A percentile compares a stretch with the other conserved stretches of the same genome.
phyloP scores from a whole-genome alignment of 2,888 invertebrate genomes.

The Monopis laevigella region DNA sequence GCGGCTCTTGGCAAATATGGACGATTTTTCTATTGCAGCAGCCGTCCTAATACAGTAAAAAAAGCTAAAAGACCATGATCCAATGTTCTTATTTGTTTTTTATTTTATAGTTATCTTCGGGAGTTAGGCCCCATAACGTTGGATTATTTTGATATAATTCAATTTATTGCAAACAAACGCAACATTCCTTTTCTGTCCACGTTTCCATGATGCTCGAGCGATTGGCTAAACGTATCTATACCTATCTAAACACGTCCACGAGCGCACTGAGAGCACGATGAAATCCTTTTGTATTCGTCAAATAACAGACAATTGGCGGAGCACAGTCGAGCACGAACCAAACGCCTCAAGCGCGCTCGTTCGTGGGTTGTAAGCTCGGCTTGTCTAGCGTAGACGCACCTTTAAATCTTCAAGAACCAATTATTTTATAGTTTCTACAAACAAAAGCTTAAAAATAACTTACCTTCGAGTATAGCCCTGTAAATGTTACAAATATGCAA shows the following conservation, averaged over 20 bases:
- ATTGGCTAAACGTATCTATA: constrained; percentile 4
- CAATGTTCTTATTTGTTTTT: constrained; percentile 2
- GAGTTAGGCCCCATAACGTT: too few species aligned
- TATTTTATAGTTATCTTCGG: too few species aligned
- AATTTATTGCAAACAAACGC: neutral
- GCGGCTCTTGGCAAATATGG: constrained; percentile 11
- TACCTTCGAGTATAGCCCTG: too few species aligned
- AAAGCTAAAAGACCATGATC: constrained; percentile 4
- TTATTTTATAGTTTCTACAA: too few species aligned
- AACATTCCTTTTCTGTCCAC: neutral
- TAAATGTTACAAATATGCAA: too few species aligned
- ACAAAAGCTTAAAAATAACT: too few species aligned
- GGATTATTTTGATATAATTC: too few species aligned
- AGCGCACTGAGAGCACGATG: constrained; percentile 14
- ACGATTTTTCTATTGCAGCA: constrained; percentile 5
- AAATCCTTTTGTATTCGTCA: constrained; percentile 13
- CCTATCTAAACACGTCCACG: constrained; percentile 12
- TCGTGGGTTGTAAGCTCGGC: constrained; percentile 11
- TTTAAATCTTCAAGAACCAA: neutral
- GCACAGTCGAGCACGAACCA: constrained; percentile 13
- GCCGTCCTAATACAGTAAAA: neutral
- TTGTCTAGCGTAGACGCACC: neutral
- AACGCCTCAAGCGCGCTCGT: constrained; percentile 15
- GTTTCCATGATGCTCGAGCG: constrained; percentile 5
- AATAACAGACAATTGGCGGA: constrained; percentile 13